Evolutionary conservation across 2,797 vertebrate genomes (phyloP).

Genomic region (Anableps anableps): DNA sequence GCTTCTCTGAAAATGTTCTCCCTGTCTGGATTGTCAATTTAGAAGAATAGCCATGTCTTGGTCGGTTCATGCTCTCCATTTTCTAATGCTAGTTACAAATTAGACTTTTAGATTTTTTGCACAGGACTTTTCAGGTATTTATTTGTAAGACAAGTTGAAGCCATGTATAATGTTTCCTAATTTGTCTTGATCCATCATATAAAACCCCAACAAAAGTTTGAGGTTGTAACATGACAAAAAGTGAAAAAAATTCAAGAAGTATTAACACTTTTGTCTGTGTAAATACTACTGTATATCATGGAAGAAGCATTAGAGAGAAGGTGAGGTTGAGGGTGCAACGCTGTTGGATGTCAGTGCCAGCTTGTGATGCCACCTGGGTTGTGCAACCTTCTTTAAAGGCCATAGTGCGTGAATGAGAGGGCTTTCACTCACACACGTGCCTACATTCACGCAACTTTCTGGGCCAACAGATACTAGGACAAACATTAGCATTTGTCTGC

Average conservation of each 20-base stretch:
- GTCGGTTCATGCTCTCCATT: background rate
- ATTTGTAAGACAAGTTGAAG: background rate
- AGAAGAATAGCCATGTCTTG: background rate
- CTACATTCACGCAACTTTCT: background rate
- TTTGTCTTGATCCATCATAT: background rate
- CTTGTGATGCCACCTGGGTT: conserved; percentile 61
- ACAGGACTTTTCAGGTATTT: background rate
- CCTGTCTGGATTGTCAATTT: background rate
- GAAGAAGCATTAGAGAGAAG: conserved; percentile 41
- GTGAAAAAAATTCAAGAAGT: background rate
- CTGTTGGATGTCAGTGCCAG: conserved; percentile 58
- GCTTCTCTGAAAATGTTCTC: background rate
- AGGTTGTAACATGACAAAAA: background rate
- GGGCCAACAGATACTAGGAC: conserved; percentile 43
- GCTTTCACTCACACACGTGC: conserved; percentile 10
- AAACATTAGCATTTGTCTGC: conserved; percentile 59
- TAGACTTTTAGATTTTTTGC: background rate
- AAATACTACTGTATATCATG: background rate
- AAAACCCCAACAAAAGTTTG: background rate
- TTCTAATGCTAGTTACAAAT: background rate
- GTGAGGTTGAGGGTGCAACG: conserved; percentile 58
- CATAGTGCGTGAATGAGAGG: conserved; percentile 25
- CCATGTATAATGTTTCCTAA: background rate
- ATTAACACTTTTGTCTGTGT: background rate
- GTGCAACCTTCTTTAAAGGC: conserved; percentile 66